Evolutionary conservation across 2,888 invertebrate species (phyloP).

Genomic region (Sturmia bella): DNA sequence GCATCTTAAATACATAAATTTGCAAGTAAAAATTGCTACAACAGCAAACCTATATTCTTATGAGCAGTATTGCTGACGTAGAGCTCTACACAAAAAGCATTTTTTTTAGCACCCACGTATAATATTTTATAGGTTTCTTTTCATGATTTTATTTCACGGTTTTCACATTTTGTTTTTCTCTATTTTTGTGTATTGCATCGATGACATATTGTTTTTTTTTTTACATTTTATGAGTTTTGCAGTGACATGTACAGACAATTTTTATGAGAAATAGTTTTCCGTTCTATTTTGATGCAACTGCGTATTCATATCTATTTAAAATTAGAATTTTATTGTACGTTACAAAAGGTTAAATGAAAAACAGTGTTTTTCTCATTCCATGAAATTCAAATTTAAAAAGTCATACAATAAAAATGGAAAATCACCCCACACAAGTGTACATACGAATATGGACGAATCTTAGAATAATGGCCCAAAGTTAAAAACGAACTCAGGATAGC

Average conservation of each 20-base stretch:
- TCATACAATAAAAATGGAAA: too few species aligned
- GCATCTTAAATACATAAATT: too few species aligned
- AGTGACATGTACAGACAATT: slow-evolving; percentile 28
- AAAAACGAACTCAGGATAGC: too few species aligned
- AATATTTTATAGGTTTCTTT: background rate
- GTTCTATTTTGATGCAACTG: slow-evolving; percentile 5
- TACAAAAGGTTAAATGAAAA: background rate
- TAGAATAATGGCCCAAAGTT: too few species aligned
- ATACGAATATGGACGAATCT: too few species aligned
- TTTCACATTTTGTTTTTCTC: slow-evolving; percentile 1
- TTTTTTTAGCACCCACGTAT: background rate
- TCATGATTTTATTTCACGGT: slow-evolving; percentile 4
- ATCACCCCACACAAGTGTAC: too few species aligned
- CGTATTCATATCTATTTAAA: slow-evolving; percentile 11
- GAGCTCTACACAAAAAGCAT: background rate
- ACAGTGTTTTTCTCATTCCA: background rate
- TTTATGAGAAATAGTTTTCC: slow-evolving; percentile 10
- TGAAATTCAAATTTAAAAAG: background rate
- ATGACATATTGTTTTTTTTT: slow-evolving; percentile 8
- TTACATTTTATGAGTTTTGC: slow-evolving; percentile 16
- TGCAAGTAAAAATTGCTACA: too few species aligned
- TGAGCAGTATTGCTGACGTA: too few species aligned
- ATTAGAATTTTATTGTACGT: background rate
- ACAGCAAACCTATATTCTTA: too few species aligned
- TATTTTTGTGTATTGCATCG: background rate